These are phyloP conservation scores for Drosophila baimaii DNA, from an alignment of 1,140 invertebrate species.

Conservation along the genomic window DNA sequence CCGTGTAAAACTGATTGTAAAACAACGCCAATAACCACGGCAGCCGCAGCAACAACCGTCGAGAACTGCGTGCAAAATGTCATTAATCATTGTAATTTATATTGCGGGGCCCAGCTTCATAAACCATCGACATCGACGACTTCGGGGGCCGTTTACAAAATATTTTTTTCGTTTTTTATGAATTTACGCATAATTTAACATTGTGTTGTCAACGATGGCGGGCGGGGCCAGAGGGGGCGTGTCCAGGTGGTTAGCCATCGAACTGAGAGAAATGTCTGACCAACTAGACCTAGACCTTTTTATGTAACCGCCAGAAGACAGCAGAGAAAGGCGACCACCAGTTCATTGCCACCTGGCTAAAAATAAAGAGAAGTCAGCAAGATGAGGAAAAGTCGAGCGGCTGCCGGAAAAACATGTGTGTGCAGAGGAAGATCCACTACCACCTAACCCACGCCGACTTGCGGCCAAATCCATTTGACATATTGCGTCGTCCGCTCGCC, in stretches of 20 bases:
- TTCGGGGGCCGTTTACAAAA: constrained; percentile 59
- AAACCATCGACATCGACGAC: constrained; percentile 56
- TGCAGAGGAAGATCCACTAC: constrained; percentile 40
- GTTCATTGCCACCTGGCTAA: constrained; percentile 76
- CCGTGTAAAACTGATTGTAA: constrained; percentile 76
- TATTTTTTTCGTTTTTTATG: constrained; percentile 28
- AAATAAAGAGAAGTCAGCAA: constrained; percentile 44
- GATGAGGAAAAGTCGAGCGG: constrained; percentile 23
- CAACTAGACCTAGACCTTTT: constrained; percentile 71
- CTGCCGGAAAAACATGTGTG: constrained; percentile 74
- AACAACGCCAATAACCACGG: constrained; percentile 66
- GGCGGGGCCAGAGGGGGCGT: not conserved
- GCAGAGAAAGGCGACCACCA: constrained; percentile 25
- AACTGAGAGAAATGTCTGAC: constrained; percentile 10
- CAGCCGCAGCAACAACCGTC: constrained; percentile 32
- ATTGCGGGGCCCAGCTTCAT: constrained; percentile 64
- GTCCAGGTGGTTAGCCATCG: not conserved
- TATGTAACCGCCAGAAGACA: constrained; percentile 51
- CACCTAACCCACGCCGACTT: constrained; percentile 48
- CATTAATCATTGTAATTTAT: constrained; percentile 82
- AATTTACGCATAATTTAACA: constrained; percentile 79
- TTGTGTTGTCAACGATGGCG: constrained; percentile 57
- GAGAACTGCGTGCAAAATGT: constrained; percentile 77
- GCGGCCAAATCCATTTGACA: constrained; percentile 74
- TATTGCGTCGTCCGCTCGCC: constrained; percentile 58